Conservation (phyloP, 1,140 invertebrate species). For the Drosophila kepulauana region DNA sequence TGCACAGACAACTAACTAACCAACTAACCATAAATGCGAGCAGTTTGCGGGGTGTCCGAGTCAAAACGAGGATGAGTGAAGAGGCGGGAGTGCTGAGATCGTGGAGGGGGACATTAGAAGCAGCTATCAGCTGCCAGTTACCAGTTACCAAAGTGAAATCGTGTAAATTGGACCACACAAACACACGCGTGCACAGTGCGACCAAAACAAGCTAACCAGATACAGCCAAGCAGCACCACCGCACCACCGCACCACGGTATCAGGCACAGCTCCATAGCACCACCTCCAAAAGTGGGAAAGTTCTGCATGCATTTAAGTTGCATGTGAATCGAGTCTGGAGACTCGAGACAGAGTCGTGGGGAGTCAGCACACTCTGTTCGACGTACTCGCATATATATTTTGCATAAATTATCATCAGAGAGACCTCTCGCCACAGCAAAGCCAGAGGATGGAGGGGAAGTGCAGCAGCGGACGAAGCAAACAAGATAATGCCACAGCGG, state of each 20-base stretch:
- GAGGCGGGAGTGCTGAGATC: not conserved
- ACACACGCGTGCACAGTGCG: slow-evolving; percentile 29
- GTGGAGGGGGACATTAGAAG: slow-evolving; percentile 34
- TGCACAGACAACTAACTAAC: slow-evolving; percentile 68
- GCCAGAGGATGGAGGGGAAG: slow-evolving; percentile 17
- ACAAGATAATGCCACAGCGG: slow-evolving; percentile 80
- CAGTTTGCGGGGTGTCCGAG: slow-evolving; percentile 11
- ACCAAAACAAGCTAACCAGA: slow-evolving; percentile 43
- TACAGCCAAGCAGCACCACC: not conserved
- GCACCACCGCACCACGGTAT: not conserved
- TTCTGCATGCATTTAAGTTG: slow-evolving; percentile 43
- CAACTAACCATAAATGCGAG: slow-evolving; percentile 72
- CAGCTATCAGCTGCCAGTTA: slow-evolving; percentile 18
- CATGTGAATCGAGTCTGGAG: slow-evolving; percentile 25
- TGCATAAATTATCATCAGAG: slow-evolving; percentile 77
- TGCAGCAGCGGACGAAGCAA: slow-evolving; percentile 41
- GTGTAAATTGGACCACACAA: slow-evolving; percentile 82
- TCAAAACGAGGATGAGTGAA: not conserved
- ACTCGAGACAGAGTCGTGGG: slow-evolving; percentile 36
- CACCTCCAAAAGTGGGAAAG: slow-evolving; percentile 63
- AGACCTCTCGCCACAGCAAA: slow-evolving; percentile 23
- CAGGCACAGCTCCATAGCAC: not conserved
- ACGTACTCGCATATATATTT: slow-evolving; percentile 65
- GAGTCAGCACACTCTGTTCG: slow-evolving; percentile 18
- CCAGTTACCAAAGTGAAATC: slow-evolving; percentile 70